Evolutionary conservation across 2,888 invertebrate species (phyloP), one percentile per base, ranked within the genome.

Genomic region (Drosophila melanosoma): DNA sequence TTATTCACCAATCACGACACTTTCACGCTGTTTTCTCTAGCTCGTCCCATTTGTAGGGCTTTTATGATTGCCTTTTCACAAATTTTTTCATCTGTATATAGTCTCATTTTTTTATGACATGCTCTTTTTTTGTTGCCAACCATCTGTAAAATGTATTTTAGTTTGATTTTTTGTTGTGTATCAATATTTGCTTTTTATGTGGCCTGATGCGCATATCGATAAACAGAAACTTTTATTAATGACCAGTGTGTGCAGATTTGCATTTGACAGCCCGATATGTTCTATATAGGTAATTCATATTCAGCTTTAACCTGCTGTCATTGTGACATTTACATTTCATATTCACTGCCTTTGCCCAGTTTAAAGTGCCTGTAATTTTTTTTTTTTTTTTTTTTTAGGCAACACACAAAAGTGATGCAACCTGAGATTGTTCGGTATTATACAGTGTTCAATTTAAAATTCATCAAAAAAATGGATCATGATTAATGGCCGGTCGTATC

Each of bases 161-260:
- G 29, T 29, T 45, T 45, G 12, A 15, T 69, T 73, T 86, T 79
- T 87, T 79, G 69, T 58, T 68, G 54, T 65, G 70, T 87, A 77
- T 82, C 83, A 89, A 85, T 85, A 88, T 88, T 83, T 87, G 62
- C 73, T 59, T 74, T 84, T 77, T 87, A 61, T 85, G 72, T 72
- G 67, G 66, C 54, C 53, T 38, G 56, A 69, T 66, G 64, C 54
- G 26, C 32, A 48, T 52, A 65, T 64, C 52, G 81, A 78, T 65
- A 75, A 70, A 75, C 54, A 61, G n/a, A 57, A 38, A 40, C 40
- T 76, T 86, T 89, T 85, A 88, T 85, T 90, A 88, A 90, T 88
- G 89, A 85, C 86, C 88, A 88, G 80, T 88, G 86, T 83, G 90
- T 58, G 81, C 74, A 85, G 81, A 90, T 85, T 89, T 85, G 71